Percentiles rank a stretch among this genome's conserved stretches.
Conservation (phyloP, 2,113 vertebrate species). For the Leptodactylus fuscus region DNA sequence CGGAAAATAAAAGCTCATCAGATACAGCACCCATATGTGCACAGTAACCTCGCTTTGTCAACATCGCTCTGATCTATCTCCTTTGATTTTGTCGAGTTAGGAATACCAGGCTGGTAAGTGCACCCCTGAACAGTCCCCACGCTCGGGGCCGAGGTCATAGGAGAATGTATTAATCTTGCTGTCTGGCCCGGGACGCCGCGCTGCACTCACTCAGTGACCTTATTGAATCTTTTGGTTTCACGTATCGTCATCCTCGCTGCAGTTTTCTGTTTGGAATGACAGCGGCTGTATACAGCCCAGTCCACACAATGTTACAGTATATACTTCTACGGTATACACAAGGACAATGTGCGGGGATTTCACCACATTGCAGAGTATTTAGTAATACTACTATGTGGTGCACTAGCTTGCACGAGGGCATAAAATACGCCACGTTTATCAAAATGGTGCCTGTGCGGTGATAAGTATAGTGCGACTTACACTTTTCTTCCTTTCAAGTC, state of each 20-base stretch:
- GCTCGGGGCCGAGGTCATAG: slow-evolving; percentile 33
- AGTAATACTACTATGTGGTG: too few relatives aligned
- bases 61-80: slow-evolving; percentile 47
- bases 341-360: too few relatives aligned
- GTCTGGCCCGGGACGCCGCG: slow-evolving; percentile 23
- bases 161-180: slow-evolving; percentile 24
- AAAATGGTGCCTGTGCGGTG: too few relatives aligned
- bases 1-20: slow-evolving; percentile 69
- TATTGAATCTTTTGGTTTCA: slow-evolving; percentile 21
- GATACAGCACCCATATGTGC: slow-evolving; percentile 63
- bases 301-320: too few relatives aligned
- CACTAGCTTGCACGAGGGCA: too few relatives aligned
- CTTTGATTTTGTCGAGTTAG: slow-evolving; percentile 44
- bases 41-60: too few relatives aligned
- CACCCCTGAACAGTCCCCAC: slow-evolving; percentile 30
- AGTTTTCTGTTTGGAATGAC: slow-evolving; percentile 8
- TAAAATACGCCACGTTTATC: too few relatives aligned
- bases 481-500: too few relatives aligned
- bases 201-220: slow-evolving; percentile 22
- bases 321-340: too few relatives aligned
- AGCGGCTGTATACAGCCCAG: background rate
- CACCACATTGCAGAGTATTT: too few relatives aligned
- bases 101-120: slow-evolving; percentile 2
- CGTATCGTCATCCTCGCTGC: background rate
- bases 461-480: too few relatives aligned